A percentile compares a stretch with the other conserved stretches of the same genome.
These are phyloP conservation scores for Aphyosemion australe DNA, from an alignment of 2,113 vertebrate species.

Conservation along the genomic window DNA sequence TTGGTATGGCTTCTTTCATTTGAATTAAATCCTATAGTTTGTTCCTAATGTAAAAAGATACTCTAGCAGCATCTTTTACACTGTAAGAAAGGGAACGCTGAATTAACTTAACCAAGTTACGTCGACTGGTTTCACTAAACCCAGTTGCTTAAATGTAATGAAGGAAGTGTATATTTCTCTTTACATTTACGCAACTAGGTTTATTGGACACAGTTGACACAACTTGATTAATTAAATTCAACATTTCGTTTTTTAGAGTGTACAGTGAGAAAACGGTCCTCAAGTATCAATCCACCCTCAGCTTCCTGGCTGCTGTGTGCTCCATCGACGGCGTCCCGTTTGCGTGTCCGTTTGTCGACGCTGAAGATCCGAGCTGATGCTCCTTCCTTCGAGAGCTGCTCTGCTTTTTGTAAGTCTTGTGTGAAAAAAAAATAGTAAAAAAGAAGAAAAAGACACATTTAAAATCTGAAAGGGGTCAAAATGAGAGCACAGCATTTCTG, in stretches of 20 bases:
- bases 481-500: no score
- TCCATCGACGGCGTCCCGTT: conserved; percentile 82
- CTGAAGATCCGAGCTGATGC: conserved; percentile 82
- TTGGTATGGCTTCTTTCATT: conserved; percentile 56
- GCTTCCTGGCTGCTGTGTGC: conserved; percentile 82
- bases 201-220: no score
- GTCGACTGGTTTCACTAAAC: no score
- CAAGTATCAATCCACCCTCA: conserved; percentile 85
- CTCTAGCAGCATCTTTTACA: conserved; percentile 46
- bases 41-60: conserved; percentile 44
- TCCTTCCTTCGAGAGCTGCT: conserved; percentile 83
- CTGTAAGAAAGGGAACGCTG: no score
- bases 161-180: no score
- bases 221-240: no score
- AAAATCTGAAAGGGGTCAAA: no score
- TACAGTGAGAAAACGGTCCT: conserved; percentile 11
- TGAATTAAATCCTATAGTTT: conserved; percentile 55
- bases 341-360: conserved; percentile 83
- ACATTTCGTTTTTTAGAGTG: no score
- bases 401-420: conserved; percentile 93
- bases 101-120: no score
- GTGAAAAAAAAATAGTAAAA: conserved; percentile 5
- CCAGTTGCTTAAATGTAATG: no score
- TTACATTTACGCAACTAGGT: no score
- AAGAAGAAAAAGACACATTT: not conserved